A percentile compares a stretch with the other conserved stretches of the same genome.
phyloP scores from a whole-genome alignment of 2,797 vertebrate genomes.

The Gymnothorax reevesii region DNA sequence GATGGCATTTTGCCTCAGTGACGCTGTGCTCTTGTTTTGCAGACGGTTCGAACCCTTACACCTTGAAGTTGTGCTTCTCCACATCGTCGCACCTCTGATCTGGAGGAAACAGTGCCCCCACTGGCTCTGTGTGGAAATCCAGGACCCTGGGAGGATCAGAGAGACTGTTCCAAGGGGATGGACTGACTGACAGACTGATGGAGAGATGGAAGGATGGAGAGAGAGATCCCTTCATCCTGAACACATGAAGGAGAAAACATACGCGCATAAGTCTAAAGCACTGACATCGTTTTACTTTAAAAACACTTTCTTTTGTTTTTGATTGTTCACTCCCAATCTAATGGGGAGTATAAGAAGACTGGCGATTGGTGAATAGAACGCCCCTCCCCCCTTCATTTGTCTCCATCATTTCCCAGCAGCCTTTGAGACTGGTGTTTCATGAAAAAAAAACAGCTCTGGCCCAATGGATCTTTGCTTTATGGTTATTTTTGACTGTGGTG shows the following conservation, averaged over 20 bases:
- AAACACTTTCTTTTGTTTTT: neutral
- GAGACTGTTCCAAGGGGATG: neutral
- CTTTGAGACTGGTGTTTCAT: neutral
- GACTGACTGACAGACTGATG: neutral
- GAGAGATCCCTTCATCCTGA: slow-evolving; percentile 12
- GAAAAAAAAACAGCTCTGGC: neutral
- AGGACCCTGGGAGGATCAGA: neutral
- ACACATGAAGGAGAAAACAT: neutral
- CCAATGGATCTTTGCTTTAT: neutral
- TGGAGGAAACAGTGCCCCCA: slow-evolving; percentile 13
- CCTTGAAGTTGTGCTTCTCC: slow-evolving; percentile 96
- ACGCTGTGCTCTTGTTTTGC: slow-evolving; percentile 39
- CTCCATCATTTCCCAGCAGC: neutral
- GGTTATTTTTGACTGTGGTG: neutral
- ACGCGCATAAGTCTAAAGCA: slow-evolving; percentile 29
- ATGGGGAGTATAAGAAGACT: neutral
- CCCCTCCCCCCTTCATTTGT: neutral
- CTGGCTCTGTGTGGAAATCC: neutral
- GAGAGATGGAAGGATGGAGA: neutral
- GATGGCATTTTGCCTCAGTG: neutral
- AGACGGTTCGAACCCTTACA: slow-evolving; percentile 89
- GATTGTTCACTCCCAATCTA: slow-evolving; percentile 13
- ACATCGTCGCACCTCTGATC: slow-evolving; percentile 63
- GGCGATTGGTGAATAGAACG: neutral
- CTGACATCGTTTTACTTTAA: slow-evolving; percentile 16